Evolutionary conservation across 2,797 vertebrate genomes (phyloP).

Genomic region (Catostomus latipinnis): DNA sequence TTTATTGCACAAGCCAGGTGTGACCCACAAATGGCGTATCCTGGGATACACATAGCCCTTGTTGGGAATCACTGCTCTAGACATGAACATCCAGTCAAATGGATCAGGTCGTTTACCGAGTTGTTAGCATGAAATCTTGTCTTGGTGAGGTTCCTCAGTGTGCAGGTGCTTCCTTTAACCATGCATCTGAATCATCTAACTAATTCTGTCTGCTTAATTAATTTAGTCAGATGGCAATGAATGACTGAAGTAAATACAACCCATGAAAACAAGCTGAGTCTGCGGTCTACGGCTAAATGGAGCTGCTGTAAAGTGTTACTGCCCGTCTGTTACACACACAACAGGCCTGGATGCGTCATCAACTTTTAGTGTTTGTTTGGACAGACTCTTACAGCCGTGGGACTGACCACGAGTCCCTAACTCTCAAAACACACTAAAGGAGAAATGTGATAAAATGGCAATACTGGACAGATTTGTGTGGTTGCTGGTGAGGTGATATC

Average conservation of each 20-base stretch:
- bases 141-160: slow-evolving; percentile 13
- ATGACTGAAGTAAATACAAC: slow-evolving; percentile 19
- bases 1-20: slow-evolving; percentile 9
- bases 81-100: slow-evolving; percentile 6
- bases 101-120: not conserved
- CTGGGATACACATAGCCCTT: too few relatives aligned
- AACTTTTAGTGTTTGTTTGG: slow-evolving; percentile 6
- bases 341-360: not conserved
- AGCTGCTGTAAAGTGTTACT: slow-evolving; percentile 5
- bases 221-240: not conserved
- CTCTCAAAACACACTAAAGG: slow-evolving; percentile 1
- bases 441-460: slow-evolving; percentile 15
- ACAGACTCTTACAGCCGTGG: not conserved
- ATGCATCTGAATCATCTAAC: slow-evolving; percentile 5
- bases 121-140: not conserved
- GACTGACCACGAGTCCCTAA: not conserved
- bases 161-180: slow-evolving; percentile 32
- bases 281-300: not conserved
- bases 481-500: slow-evolving; percentile 5
- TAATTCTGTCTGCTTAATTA: not conserved
- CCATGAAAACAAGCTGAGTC: not conserved
- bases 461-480: slow-evolving; percentile 8
- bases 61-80: not conserved
- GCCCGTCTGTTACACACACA: not conserved
- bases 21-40: slow-evolving; percentile 13